Conservation (phyloP, 1,140 invertebrate species). For the Cryptotermes secundus region DNA sequence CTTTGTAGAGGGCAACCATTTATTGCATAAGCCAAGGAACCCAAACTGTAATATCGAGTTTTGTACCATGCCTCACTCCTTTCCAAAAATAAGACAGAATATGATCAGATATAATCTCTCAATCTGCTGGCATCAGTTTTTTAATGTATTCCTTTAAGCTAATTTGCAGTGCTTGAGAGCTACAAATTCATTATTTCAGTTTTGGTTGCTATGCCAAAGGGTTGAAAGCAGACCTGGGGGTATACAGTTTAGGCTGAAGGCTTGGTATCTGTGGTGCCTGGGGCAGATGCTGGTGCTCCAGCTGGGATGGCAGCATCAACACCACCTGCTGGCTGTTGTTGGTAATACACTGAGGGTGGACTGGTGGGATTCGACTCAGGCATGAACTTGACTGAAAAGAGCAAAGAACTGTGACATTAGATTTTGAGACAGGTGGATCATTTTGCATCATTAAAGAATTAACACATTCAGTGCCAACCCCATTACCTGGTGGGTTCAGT, state of each 20-base stretch:
- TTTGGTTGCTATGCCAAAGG: neutral
- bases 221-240: neutral
- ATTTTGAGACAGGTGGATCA: too few species aligned
- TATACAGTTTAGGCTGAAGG: neutral
- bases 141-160: neutral
- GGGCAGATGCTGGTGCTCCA: neutral
- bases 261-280: neutral
- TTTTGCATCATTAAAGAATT: too few species aligned
- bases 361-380: neutral
- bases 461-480: too few species aligned
- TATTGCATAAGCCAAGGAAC: neutral
- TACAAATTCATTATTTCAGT: neutral
- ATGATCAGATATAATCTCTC: neutral
- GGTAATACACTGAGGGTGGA: neutral
- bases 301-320: neutral
- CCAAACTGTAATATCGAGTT: neutral
- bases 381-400: constrained; percentile 9
- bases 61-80: neutral
- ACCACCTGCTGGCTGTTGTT: neutral
- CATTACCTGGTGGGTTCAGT: too few species aligned
- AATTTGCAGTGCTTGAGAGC: neutral
- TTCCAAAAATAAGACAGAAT: neutral
- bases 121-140: neutral
- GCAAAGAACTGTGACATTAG: too few species aligned
- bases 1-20: too few species aligned